Conservation (phyloP, 1,140 invertebrate species). For the Drosophila nannoptera region DNA sequence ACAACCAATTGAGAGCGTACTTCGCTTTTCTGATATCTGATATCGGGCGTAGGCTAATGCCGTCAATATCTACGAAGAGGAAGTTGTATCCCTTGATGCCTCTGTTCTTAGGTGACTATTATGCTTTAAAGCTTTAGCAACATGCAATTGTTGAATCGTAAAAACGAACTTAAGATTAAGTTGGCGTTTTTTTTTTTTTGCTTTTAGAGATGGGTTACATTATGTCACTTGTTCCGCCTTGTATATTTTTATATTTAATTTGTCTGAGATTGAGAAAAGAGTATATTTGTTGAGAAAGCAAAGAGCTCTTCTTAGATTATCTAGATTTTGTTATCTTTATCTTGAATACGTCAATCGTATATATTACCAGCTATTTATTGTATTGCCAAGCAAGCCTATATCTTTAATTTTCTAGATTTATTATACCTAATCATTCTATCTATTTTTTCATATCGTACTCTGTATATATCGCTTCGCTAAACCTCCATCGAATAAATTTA, state of each 20-base stretch:
- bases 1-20: slow-evolving; percentile 1
- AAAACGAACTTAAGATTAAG: slow-evolving; percentile 20
- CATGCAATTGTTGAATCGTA: slow-evolving; percentile 15
- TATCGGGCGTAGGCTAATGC: slow-evolving; percentile 1
- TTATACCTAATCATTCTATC: background rate
- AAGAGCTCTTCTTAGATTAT: slow-evolving; percentile 25
- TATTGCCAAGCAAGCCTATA: slow-evolving; percentile 6
- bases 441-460: slow-evolving; percentile 18
- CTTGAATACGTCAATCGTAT: slow-evolving; percentile 21
- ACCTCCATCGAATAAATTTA: slow-evolving; percentile 70
- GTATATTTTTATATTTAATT: slow-evolving; percentile 31
- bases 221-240: slow-evolving; percentile 9
- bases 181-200: slow-evolving; percentile 21
- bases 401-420: slow-evolving; percentile 3
- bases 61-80: background rate
- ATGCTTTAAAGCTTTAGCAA: slow-evolving; percentile 6
- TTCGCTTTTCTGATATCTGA: background rate
- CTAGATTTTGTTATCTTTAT: slow-evolving; percentile 35
- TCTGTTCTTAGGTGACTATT: too few relatives aligned
- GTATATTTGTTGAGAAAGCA: background rate
- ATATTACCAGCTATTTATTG: slow-evolving; percentile 31
- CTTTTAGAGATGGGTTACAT: slow-evolving; percentile 1
- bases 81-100: too few relatives aligned
- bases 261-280: slow-evolving; percentile 25
- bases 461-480: slow-evolving; percentile 60